Evolutionary conservation across 2,888 invertebrate genomes (phyloP), one percentile per base, ranked within the genome.

Genomic region (Drosophila kambysellisi): DNA sequence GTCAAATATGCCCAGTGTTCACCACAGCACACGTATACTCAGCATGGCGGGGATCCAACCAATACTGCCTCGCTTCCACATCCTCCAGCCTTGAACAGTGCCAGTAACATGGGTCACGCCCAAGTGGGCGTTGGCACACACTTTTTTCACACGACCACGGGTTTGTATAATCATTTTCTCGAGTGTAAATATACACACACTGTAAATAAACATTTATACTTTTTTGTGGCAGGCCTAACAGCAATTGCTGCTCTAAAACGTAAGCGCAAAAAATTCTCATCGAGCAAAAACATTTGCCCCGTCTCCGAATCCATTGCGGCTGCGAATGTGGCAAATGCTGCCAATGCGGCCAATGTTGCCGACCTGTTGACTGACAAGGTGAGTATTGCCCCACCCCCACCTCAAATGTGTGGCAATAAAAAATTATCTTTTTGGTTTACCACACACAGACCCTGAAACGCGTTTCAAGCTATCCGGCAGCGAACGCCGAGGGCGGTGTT

Each of bases 201-300:
- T 25, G 9, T 33, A 39, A 41, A 41, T 17, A 29, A 43, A 15
- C 3, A 20, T 20, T 20, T 29, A 15, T 3, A 9, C 8, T 17
- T 12, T 1, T 25, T 2, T 32, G 1, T 39, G 33, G 4, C 48
- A 92, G 93, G 92, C 70, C 84, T 93, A 3, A 93, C 92, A 32
- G 96, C 96, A 62, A 94, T 97, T 76, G 96, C 96, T 2, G 95
- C 96, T 32, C 94, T 97, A 65, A 96, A 96, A 91, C 95, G 96
- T 91, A 97, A 97, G 93, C 95, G 97, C 77, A 97, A 97, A 93
- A 97, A 97, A 92, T 97, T 97, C 93, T 96, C 96, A 0, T 96
- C 96, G 77, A 97, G 97, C 70, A 94, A 96, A 84, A 95, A 96
- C 74, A 95, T 95, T 60, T 95, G 94, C 83, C 95, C 95, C 8